phyloP scores from a whole-genome alignment of 2,113 vertebrate species.

The Raja brachyura region DNA sequence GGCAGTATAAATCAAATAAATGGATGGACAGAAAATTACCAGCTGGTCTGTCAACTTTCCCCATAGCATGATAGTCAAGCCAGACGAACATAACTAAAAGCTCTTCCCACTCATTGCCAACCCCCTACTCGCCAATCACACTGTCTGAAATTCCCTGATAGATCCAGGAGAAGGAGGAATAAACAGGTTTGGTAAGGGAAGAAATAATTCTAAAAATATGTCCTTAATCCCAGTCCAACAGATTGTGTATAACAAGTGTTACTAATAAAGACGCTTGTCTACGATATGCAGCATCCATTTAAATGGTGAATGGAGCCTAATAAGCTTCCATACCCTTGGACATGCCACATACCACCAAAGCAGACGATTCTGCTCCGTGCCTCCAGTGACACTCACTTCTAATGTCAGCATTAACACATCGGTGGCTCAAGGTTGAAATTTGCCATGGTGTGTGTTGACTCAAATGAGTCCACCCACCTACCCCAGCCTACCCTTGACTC shows the following conservation, averaged over 20 bases:
- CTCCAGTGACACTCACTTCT: not conserved
- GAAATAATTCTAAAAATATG: no score
- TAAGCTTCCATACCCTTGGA: not conserved
- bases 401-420: no score
- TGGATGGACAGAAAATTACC: not conserved
- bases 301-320: not conserved
- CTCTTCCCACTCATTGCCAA: no score
- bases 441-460: not conserved
- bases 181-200: not conserved
- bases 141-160: no score
- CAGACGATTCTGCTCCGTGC: not conserved
- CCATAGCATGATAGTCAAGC: not conserved
- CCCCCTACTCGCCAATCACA: not conserved
- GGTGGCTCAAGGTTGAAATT: not conserved
- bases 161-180: not conserved
- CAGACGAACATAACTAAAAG: not conserved
- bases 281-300: not conserved
- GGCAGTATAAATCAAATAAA: not conserved
- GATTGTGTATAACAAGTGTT: not conserved
- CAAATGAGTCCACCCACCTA: not conserved
- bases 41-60: not conserved
- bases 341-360: not conserved
- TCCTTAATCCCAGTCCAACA: not conserved
- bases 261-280: not conserved
- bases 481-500: not conserved